These are phyloP conservation scores for Mus caroli DNA, from an alignment of 2,797 vertebrate species.

Conservation along the genomic window DNA sequence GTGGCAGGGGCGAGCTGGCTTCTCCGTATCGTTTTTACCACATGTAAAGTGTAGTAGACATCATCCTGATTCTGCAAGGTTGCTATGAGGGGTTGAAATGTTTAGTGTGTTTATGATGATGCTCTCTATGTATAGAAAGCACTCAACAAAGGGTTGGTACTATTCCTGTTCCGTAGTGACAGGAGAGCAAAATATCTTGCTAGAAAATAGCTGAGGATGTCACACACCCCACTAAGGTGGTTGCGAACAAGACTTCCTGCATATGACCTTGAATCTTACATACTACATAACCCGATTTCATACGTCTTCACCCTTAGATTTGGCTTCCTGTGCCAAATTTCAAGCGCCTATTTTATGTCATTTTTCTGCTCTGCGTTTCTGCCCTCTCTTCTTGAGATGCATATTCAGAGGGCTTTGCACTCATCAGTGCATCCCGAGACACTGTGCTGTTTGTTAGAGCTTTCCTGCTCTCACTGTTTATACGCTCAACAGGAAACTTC, in stretches of 20 bases:
- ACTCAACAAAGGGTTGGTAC: not conserved
- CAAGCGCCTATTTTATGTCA: not conserved
- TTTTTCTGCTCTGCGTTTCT: not conserved
- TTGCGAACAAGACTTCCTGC: not conserved
- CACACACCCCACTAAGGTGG: not conserved
- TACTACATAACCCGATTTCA: not conserved
- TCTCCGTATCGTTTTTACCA: not conserved
- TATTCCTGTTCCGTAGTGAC: not conserved
- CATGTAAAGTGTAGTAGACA: accelerated
- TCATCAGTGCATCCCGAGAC: accelerated
- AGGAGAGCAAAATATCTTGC: slow-evolving; percentile 1
- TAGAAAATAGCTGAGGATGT: not conserved
- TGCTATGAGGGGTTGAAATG: not conserved
- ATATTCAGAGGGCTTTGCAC: not conserved
- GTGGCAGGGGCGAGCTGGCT: not conserved
- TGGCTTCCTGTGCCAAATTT: slow-evolving; percentile 17
- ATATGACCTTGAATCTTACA: not conserved
- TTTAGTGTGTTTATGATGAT: not conserved
- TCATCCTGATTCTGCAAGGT: not conserved
- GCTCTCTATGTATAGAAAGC: too few species aligned
- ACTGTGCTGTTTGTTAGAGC: not conserved
- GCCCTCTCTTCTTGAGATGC: not conserved
- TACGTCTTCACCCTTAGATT: not conserved
- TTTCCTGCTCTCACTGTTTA: slow-evolving; percentile 4
- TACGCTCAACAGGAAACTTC: not conserved